These are phyloP conservation scores for Pachydiplax longipennis DNA, from an alignment of 2,888 invertebrate species.

Conservation along the genomic window DNA sequence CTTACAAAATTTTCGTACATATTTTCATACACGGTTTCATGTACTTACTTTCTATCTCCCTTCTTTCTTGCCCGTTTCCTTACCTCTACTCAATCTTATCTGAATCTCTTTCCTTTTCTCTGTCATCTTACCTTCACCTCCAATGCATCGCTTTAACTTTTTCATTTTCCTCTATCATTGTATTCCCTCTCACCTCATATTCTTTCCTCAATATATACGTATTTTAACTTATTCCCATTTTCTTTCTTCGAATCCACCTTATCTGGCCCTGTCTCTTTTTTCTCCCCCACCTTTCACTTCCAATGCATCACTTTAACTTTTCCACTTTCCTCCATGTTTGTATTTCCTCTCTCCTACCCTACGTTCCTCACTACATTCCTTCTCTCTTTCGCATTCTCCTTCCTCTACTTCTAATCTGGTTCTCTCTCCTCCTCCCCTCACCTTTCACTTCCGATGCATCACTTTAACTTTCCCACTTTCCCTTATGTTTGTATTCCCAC, in stretches of 20 bases:
- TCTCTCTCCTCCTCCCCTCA: too few relatives aligned
- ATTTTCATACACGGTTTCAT: too few relatives aligned
- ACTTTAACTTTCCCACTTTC: too few relatives aligned
- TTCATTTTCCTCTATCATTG: background rate
- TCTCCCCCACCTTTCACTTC: background rate
- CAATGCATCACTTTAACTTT: background rate
- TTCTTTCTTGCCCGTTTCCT: too few relatives aligned
- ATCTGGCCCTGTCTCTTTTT: too few relatives aligned
- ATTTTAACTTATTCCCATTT: background rate
- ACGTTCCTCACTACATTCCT: background rate
- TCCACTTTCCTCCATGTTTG: background rate
- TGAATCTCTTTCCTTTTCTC: background rate
- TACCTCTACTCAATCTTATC: background rate
- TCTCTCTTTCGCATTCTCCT: too few relatives aligned
- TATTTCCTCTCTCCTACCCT: background rate
- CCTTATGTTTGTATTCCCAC: too few relatives aligned
- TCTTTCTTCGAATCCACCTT: background rate
- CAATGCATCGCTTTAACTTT: background rate
- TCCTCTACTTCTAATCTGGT: too few relatives aligned
- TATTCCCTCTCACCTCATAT: background rate
- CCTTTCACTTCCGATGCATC: too few relatives aligned
- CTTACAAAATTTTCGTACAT: too few relatives aligned
- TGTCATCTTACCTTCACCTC: background rate
- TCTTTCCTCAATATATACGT: too few relatives aligned
- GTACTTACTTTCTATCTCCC: too few relatives aligned